Evolutionary conservation across 2,888 invertebrate genomes (phyloP).

Genomic region (Falcaria lacertinaria): DNA sequence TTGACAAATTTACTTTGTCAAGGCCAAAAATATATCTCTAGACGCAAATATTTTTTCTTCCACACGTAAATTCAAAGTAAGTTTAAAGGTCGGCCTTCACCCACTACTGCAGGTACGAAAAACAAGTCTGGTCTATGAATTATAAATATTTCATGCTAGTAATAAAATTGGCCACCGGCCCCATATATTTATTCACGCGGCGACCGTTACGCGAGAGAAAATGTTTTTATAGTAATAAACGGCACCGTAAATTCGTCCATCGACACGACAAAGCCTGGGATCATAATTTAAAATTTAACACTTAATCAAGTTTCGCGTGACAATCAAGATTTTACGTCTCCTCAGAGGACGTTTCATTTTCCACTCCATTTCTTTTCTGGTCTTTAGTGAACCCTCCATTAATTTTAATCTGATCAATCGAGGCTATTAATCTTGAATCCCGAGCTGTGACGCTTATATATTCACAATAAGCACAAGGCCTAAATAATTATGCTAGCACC

Average conservation of each 20-base stretch:
- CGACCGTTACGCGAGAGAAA: conserved; percentile 3
- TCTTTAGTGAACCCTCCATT: conserved; percentile 54
- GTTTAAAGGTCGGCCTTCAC: background rate
- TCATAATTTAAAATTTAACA: conserved; percentile 73
- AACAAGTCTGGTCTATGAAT: background rate
- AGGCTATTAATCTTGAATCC: conserved; percentile 34
- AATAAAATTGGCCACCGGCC: background rate
- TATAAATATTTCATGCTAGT: conserved; percentile 1
- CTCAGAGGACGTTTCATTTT: conserved; percentile 57
- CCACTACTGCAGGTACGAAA: conserved; percentile 1
- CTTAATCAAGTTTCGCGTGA: conserved; percentile 69
- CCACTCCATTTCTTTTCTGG: conserved; percentile 55
- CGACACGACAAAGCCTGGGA: conserved; percentile 30
- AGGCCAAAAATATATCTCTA: background rate
- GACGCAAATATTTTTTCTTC: background rate
- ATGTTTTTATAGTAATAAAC: conserved; percentile 8
- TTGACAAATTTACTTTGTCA: no score
- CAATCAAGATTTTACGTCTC: conserved; percentile 63
- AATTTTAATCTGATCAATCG: conserved; percentile 58
- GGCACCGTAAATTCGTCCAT: conserved; percentile 21
- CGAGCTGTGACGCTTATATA: background rate
- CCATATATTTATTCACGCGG: background rate
- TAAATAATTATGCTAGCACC: background rate
- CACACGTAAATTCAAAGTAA: background rate
- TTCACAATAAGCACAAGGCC: background rate